phyloP scores from a whole-genome alignment of 2,888 invertebrate species.

The Nomada fabriciana region DNA sequence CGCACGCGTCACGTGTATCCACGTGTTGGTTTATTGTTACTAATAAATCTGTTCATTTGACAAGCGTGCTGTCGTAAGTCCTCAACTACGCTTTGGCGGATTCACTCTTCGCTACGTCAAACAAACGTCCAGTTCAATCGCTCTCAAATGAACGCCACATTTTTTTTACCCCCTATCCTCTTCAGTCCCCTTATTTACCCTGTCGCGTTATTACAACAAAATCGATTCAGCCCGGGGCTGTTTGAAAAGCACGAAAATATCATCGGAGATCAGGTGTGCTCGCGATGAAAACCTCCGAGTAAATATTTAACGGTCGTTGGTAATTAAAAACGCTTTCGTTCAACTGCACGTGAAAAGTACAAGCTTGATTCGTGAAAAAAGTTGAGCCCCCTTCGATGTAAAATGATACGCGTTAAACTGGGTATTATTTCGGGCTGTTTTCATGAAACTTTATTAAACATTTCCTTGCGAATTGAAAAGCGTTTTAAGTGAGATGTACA shows the following conservation, averaged over 20 bases:
- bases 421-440: no score
- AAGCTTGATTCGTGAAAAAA: background rate
- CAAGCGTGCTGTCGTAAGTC: constrained; percentile 28
- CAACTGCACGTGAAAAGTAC: background rate
- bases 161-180: background rate
- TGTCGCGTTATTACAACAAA: constrained; percentile 41
- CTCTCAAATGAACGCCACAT: constrained; percentile 3
- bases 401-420: no score
- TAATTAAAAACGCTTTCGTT: constrained; percentile 26
- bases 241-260: constrained; percentile 20
- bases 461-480: no score
- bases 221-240: constrained; percentile 17
- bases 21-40: constrained; percentile 46
- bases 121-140: background rate
- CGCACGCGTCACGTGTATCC: constrained; percentile 47
- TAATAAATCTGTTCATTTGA: constrained; percentile 59
- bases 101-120: background rate
- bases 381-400: no score
- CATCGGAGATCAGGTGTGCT: background rate
- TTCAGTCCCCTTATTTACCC: constrained; percentile 27
- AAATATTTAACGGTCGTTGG: constrained; percentile 37
- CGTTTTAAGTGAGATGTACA: no score
- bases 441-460: no score
- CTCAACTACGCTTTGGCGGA: background rate
- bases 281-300: background rate